Evolutionary conservation across 2,797 vertebrate genomes (phyloP).

Genomic region (Allobates femoralis): DNA sequence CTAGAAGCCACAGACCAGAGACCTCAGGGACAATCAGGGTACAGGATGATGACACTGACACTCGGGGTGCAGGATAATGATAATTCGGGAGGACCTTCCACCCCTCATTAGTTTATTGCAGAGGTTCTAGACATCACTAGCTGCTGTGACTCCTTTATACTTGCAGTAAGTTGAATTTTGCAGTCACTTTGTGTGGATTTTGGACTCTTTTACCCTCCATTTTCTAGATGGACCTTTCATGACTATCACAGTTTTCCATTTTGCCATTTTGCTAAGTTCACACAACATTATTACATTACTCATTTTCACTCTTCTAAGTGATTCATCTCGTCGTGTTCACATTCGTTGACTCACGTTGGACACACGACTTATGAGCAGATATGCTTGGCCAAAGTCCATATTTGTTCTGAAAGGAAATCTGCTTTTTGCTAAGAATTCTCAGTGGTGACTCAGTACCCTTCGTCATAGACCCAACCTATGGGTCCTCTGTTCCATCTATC

Average conservation of each 20-base stretch:
- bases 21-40: neutral
- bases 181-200: too few relatives aligned
- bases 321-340: neutral
- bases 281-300: neutral
- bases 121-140: neutral
- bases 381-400: neutral
- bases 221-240: neutral
- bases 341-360: neutral
- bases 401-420: neutral
- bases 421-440: neutral
- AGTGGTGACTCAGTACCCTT: neutral
- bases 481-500: neutral
- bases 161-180: neutral
- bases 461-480: neutral
- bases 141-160: neutral
- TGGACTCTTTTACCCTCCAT: neutral
- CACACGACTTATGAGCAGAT: neutral
- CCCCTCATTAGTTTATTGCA: too few relatives aligned
- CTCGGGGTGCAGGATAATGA: neutral
- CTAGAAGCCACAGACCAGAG: too few relatives aligned
- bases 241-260: too few relatives aligned
- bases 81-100: too few relatives aligned
- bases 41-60: neutral
- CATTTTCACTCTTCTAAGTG: neutral
- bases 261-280: neutral